phyloP scores from a whole-genome alignment of 2,797 vertebrate species.

The Tangara arthus region DNA sequence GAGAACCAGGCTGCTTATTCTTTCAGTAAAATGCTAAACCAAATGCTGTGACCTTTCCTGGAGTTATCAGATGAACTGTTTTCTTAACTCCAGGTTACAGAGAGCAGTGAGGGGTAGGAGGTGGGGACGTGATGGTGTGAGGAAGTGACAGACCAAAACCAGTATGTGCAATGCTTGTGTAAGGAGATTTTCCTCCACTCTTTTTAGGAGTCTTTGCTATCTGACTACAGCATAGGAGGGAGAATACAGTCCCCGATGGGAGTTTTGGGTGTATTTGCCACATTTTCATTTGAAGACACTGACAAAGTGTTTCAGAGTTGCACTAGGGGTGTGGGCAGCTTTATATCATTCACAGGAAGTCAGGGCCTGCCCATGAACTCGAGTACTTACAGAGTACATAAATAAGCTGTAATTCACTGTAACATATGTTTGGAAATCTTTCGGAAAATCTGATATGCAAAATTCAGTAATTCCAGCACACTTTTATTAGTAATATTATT shows the following conservation, averaged over 20 bases:
- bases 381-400: background rate
- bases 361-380: background rate
- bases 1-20: slow-evolving; percentile 22
- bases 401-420: background rate
- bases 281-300: background rate
- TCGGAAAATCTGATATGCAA: background rate
- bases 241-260: background rate
- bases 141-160: background rate
- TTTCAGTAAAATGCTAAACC: slow-evolving; percentile 31
- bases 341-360: background rate
- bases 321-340: background rate
- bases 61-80: slow-evolving; percentile 14
- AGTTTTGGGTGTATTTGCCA: background rate
- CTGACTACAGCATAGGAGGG: background rate
- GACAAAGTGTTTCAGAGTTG: background rate
- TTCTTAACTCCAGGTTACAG: background rate
- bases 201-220: background rate
- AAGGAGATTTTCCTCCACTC: background rate
- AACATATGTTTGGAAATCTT: background rate
- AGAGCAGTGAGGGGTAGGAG: background rate
- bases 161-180: background rate
- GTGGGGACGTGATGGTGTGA: background rate
- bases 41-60: slow-evolving; percentile 11
- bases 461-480: background rate
- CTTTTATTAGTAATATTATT: background rate